Percentiles rank a stretch among this genome's conserved stretches.
phyloP scores from a whole-genome alignment of 2,797 vertebrate species.

The Fundulus diaphanus region DNA sequence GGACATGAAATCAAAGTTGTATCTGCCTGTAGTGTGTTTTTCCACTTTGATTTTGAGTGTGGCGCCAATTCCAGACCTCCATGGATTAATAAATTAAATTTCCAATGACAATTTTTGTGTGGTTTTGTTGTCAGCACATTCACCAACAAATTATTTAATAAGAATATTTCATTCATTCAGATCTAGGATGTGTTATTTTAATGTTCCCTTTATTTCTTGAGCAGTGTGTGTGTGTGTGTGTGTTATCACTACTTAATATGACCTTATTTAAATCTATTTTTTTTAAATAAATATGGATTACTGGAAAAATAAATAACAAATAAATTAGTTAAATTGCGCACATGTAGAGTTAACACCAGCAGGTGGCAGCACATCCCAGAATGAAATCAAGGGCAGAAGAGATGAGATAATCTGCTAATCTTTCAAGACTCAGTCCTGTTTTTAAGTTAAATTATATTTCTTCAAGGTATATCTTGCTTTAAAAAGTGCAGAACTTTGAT shows the following conservation, averaged over 20 bases:
- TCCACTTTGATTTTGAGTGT: too few species aligned
- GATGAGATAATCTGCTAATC: not conserved
- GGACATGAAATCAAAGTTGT: too few species aligned
- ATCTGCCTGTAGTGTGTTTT: too few species aligned
- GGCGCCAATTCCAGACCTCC: too few species aligned
- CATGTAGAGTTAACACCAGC: slow-evolving; percentile 5
- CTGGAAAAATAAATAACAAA: not conserved
- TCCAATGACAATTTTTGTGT: too few species aligned
- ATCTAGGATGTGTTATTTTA: too few species aligned
- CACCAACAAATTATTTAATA: too few species aligned
- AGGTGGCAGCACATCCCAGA: slow-evolving; percentile 62
- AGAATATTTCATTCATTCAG: too few species aligned
- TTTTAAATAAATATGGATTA: not conserved
- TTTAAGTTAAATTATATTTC: not conserved
- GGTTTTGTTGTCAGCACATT: too few species aligned
- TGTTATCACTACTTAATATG: not conserved
- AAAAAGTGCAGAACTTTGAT: not conserved
- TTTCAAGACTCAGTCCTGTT: not conserved
- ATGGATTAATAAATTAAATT: too few species aligned
- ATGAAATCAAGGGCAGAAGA: not conserved
- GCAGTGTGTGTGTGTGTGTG: too few species aligned
- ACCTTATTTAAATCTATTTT: not conserved
- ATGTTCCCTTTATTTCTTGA: too few species aligned
- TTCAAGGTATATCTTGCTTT: not conserved
- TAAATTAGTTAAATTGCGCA: not conserved